A percentile compares a stretch with the other conserved stretches of the same genome.
phyloP scores from a whole-genome alignment of 35 echinoderm and acorn worm genomes.

The Amphiura filiformis region DNA sequence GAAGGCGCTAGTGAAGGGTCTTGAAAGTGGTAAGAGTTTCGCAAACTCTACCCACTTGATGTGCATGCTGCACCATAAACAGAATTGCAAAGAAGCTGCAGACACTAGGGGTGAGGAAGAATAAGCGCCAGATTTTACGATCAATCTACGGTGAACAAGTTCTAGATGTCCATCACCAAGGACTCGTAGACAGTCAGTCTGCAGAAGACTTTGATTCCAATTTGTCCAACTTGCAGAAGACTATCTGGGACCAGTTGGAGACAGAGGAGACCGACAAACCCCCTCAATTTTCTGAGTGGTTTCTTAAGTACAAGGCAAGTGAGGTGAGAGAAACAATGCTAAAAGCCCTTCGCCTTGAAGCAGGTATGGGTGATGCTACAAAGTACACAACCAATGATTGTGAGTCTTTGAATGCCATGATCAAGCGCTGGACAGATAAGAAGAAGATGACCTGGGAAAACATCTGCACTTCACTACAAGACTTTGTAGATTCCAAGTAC shows the following conservation, averaged over 20 bases:
- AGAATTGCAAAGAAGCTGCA: background rate
- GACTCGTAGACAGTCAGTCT: conserved; percentile 12
- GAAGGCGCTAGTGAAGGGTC: background rate
- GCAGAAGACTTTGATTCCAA: conserved; percentile 27
- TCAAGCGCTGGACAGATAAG: too few relatives aligned
- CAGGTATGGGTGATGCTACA: too few relatives aligned
- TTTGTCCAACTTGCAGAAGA: conserved; percentile 7
- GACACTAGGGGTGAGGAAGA: background rate
- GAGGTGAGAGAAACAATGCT: conserved; percentile 35
- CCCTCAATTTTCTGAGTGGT: conserved; percentile 29
- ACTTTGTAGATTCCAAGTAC: background rate
- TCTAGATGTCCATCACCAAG: background rate
- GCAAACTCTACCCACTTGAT: background rate
- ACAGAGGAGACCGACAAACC: conserved; percentile 12
- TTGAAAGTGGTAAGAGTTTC: background rate
- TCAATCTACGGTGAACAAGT: conserved; percentile 28
- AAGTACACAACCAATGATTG: too few relatives aligned
- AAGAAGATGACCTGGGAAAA: conserved; percentile 21
- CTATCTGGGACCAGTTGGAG: conserved; percentile 23
- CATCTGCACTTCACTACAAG: conserved; percentile 14
- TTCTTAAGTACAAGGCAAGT: conserved; percentile 22
- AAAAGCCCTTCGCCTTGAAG: too few relatives aligned
- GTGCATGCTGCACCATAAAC: background rate
- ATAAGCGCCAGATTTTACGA: too few relatives aligned
- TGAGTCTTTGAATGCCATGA: too few relatives aligned